Conservation (phyloP, 2,113 vertebrate species). For the Sula dactylatra region DNA sequence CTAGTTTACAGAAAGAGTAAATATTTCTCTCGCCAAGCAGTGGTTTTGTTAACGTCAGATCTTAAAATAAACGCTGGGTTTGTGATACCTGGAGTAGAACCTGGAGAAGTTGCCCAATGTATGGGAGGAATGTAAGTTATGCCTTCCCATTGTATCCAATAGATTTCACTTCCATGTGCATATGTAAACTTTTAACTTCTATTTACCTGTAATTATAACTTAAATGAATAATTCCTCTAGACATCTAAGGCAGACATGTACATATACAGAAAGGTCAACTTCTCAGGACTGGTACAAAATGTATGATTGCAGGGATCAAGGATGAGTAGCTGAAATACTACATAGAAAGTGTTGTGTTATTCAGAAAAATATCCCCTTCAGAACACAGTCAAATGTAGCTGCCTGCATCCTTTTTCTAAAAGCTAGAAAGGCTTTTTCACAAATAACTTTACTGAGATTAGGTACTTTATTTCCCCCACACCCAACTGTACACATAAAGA, state of each 20-base stretch:
- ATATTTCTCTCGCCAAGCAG: background rate
- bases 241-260: background rate
- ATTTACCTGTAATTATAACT: background rate
- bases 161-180: background rate
- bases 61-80: background rate
- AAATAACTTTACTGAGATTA: background rate
- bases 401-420: background rate
- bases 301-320: background rate
- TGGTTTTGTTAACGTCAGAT: background rate
- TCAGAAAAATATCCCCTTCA: background rate
- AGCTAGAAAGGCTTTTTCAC: background rate
- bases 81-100: background rate
- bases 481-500: background rate
- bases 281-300: background rate
- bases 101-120: background rate
- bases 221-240: background rate
- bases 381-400: background rate
- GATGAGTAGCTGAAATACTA: background rate
- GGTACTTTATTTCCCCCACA: background rate
- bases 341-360: background rate
- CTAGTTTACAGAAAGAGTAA: constrained; percentile 14
- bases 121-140: background rate
- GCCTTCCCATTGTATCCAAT: background rate
- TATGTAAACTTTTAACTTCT: background rate
- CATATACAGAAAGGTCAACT: background rate